Evolutionary conservation across 2,113 vertebrate species (phyloP).

Genomic region (Actenoides lindsayi): DNA sequence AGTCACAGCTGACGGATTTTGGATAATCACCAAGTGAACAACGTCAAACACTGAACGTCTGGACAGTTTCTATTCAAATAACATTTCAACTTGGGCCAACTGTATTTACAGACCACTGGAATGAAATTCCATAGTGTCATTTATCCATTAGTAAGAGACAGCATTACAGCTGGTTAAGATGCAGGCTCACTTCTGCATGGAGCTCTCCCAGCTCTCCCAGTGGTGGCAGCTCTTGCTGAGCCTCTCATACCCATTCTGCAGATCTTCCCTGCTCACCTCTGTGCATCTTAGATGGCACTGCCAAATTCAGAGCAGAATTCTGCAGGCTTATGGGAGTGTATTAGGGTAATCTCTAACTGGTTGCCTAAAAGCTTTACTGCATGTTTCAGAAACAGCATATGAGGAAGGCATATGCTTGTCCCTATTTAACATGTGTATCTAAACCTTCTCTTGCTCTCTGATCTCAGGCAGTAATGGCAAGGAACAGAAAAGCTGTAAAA

Average conservation of each 20-base stretch:
- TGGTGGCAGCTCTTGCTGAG: neutral
- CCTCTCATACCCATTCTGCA: neutral
- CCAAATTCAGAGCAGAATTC: neutral
- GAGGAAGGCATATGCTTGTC: neutral
- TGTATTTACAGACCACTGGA: conserved; percentile 62
- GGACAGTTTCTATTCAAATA: conserved; percentile 71
- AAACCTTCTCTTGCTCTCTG: neutral
- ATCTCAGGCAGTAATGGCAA: neutral
- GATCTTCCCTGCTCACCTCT: neutral
- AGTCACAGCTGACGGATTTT: conserved; percentile 75
- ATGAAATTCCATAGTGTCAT: conserved; percentile 22
- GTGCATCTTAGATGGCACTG: rapidly evolving
- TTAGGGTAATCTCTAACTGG: neutral
- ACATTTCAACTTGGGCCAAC: conserved; percentile 63
- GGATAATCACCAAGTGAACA: conserved; percentile 68
- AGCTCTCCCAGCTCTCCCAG: neutral
- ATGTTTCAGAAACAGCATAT: neutral
- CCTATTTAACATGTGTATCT: neutral
- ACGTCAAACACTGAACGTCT: conserved; percentile 75
- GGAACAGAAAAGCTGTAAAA: neutral
- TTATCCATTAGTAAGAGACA: conserved; percentile 16
- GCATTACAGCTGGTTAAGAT: neutral
- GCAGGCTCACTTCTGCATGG: neutral
- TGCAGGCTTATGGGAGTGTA: neutral
- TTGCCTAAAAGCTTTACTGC: neutral